phyloP scores from a whole-genome alignment of 2,888 invertebrate genomes.

The Pristionchus japonicus region DNA sequence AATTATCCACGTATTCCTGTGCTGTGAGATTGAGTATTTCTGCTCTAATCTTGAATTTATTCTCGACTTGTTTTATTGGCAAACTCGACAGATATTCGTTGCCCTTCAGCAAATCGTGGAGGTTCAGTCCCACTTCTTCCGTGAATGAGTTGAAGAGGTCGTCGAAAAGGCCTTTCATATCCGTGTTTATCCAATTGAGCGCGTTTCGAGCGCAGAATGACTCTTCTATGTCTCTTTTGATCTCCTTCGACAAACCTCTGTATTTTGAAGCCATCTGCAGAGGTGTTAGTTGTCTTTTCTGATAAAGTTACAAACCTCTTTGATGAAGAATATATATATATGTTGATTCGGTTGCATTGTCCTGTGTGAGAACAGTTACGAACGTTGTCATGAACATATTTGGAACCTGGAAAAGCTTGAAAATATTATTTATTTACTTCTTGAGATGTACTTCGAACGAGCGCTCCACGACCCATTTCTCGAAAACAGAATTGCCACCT shows the following conservation, averaged over 20 bases:
- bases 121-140: background rate
- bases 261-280: background rate
- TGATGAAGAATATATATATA: no score
- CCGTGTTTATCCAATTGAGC: background rate
- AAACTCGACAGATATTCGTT: background rate
- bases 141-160: background rate
- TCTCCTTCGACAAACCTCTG: background rate
- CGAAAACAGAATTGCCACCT: no score
- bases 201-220: background rate
- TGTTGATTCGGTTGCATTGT: no score
- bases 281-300: no score
- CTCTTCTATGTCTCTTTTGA: background rate
- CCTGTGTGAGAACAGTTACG: no score
- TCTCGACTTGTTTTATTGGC: background rate
- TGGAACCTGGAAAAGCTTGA: no score
- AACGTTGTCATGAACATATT: no score
- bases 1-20: background rate
- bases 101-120: background rate
- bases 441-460: no score
- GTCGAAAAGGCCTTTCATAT: background rate
- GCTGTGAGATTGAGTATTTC: background rate
- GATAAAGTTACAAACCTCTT: no score
- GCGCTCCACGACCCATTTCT: no score
- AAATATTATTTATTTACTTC: no score
- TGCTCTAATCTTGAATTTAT: background rate